Conservation (phyloP, 2,113 vertebrate species). For the Myxocyprinus asiaticus region DNA sequence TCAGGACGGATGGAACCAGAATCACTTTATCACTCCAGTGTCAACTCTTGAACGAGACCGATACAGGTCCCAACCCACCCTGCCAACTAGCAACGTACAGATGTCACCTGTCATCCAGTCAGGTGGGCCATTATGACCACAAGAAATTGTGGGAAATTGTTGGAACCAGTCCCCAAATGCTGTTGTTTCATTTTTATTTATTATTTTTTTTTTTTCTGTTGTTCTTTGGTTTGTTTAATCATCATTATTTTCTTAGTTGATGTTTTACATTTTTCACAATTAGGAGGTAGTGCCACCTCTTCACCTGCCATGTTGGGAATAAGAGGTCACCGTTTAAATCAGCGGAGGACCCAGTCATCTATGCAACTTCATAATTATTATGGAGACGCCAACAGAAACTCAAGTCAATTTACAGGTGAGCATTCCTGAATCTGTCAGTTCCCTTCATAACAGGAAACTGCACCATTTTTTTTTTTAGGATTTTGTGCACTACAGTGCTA, state of each 20-base stretch:
- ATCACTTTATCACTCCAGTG: constrained; percentile 95
- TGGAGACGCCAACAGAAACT: constrained; percentile 86
- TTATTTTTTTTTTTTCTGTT: too few species aligned
- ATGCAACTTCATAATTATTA: constrained; percentile 96
- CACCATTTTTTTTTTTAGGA: too few species aligned
- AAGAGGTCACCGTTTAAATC: constrained; percentile 87
- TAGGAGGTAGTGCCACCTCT: constrained; percentile 95
- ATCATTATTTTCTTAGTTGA: background rate
- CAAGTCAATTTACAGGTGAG: constrained; percentile 86
- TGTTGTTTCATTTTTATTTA: background rate
- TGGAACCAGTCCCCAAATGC: background rate
- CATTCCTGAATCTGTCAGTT: too few species aligned
- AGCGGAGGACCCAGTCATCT: constrained; percentile 90
- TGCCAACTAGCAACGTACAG: constrained; percentile 91
- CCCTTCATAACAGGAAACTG: too few species aligned
- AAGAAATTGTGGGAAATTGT: constrained; percentile 4
- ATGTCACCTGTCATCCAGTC: constrained; percentile 95
- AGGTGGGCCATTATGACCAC: constrained; percentile 73
- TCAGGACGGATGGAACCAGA: constrained; percentile 98
- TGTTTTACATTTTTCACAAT: constrained; percentile 1
- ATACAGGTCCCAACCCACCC: constrained; percentile 94
- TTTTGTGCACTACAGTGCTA: too few species aligned
- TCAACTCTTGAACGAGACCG: constrained; percentile 93
- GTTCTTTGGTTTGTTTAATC: background rate
- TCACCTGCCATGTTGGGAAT: constrained; percentile 94